phyloP scores from a whole-genome alignment of 1,140 invertebrate genomes.

The Mylabris phalerata region DNA sequence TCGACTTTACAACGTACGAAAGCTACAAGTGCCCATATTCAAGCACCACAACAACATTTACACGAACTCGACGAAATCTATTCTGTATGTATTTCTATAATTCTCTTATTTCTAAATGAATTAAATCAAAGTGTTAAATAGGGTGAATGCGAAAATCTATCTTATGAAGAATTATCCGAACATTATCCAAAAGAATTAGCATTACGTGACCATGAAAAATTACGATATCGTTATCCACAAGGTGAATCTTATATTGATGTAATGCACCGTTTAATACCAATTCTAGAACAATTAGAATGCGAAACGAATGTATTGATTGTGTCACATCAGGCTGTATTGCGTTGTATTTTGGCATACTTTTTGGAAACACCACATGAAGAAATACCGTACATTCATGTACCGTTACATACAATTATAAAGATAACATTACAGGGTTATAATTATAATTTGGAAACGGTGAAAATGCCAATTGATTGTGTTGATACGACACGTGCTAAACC shows the following conservation, averaged over 20 bases:
- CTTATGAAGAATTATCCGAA: constrained; percentile 89
- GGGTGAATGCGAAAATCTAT: constrained; percentile 89
- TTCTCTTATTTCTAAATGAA: neutral
- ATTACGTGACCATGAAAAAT: constrained; percentile 83
- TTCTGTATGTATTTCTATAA: constrained; percentile 60
- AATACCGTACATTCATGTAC: constrained; percentile 84
- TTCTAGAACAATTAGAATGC: constrained; percentile 71
- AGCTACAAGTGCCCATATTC: constrained; percentile 75
- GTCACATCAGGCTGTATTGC: constrained; percentile 83
- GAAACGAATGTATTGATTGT: constrained; percentile 82
- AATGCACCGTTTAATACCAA: constrained; percentile 74
- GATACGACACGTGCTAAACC: constrained; percentile 72
- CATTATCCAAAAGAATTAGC: constrained; percentile 87
- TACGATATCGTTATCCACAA: constrained; percentile 86
- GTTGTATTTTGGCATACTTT: constrained; percentile 90
- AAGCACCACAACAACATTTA: constrained; percentile 72
- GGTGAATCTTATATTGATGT: constrained; percentile 87
- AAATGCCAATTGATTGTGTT: constrained; percentile 76
- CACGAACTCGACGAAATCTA: constrained; percentile 82
- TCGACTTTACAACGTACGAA: constrained; percentile 81
- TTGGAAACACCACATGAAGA: constrained; percentile 70
- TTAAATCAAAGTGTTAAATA: constrained; percentile 39
- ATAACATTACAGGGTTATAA: constrained; percentile 75
- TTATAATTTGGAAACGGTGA: constrained; percentile 73
- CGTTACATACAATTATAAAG: constrained; percentile 80